Conservation (phyloP, 2,797 vertebrate species). For the Acomys russatus region DNA sequence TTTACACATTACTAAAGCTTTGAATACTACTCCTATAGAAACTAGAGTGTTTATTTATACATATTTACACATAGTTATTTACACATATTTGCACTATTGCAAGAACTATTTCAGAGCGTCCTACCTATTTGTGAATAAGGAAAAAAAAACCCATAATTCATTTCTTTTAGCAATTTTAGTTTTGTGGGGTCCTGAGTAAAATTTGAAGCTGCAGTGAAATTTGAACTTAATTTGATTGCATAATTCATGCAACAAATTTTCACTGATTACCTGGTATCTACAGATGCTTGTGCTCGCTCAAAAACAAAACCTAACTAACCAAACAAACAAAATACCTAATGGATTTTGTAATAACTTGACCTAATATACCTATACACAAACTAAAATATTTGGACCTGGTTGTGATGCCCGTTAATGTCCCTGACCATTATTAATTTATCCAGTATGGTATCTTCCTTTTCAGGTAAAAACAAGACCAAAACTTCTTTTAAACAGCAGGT, state of each 20-base stretch:
- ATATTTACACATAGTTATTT: conserved; percentile 13
- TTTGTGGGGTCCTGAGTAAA: conserved; percentile 22
- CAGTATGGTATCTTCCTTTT: conserved; percentile 32
- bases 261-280: neutral
- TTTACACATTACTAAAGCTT: neutral
- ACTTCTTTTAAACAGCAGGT: conserved; percentile 72
- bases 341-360: conserved; percentile 18
- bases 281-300: neutral
- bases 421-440: conserved; percentile 55
- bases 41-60: conserved; percentile 17
- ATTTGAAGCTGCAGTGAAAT: neutral
- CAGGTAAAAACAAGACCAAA: conserved; percentile 63
- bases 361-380: conserved; percentile 30
- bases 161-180: neutral
- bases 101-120: neutral
- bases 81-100: neutral
- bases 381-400: conserved; percentile 68
- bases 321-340: too few relatives aligned
- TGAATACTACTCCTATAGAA: neutral
- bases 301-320: too few relatives aligned
- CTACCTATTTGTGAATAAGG: neutral
- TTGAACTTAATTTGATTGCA: neutral
- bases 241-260: conserved; percentile 18
- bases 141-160: neutral
- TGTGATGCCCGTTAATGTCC: conserved; percentile 57